A percentile compares a stretch with the other conserved stretches of the same genome.
phyloP scores from a whole-genome alignment of 2,797 vertebrate genomes.

The Moxostoma hubbsi region DNA sequence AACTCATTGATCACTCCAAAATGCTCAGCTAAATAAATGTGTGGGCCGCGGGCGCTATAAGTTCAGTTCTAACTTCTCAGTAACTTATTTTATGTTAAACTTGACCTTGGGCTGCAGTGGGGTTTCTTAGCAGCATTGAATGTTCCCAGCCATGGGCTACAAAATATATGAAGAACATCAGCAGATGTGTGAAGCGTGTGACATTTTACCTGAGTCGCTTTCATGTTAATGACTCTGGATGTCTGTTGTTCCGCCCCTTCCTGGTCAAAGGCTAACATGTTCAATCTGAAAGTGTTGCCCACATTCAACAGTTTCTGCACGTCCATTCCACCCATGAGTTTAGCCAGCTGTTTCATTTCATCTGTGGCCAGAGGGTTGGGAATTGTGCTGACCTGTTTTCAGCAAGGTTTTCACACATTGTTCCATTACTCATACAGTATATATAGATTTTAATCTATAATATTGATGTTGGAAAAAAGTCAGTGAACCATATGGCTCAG shows the following conservation, averaged over 20 bases:
- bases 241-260: slow-evolving; percentile 74
- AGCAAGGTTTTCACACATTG: neutral
- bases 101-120: neutral
- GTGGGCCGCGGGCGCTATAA: neutral
- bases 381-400: slow-evolving; percentile 72
- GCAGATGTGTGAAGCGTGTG: neutral
- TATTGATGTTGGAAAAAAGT: too few species aligned
- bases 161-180: neutral
- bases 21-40: neutral
- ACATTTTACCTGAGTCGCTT: slow-evolving; percentile 82
- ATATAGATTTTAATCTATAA: too few species aligned
- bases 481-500: too few species aligned
- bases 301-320: slow-evolving; percentile 65
- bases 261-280: slow-evolving; percentile 82
- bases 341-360: slow-evolving; percentile 91
- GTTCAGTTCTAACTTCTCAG: neutral
- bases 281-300: slow-evolving; percentile 81
- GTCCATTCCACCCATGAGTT: slow-evolving; percentile 87
- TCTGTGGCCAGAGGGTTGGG: slow-evolving; percentile 91
- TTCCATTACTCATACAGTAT: slow-evolving; percentile 9
- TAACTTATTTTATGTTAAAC: neutral
- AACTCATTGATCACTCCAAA: neutral
- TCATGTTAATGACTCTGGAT: slow-evolving; percentile 84
- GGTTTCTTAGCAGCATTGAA: neutral
- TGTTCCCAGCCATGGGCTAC: neutral